Conservation (phyloP, 2,113 vertebrate species). For the Muntiacus reevesi region DNA sequence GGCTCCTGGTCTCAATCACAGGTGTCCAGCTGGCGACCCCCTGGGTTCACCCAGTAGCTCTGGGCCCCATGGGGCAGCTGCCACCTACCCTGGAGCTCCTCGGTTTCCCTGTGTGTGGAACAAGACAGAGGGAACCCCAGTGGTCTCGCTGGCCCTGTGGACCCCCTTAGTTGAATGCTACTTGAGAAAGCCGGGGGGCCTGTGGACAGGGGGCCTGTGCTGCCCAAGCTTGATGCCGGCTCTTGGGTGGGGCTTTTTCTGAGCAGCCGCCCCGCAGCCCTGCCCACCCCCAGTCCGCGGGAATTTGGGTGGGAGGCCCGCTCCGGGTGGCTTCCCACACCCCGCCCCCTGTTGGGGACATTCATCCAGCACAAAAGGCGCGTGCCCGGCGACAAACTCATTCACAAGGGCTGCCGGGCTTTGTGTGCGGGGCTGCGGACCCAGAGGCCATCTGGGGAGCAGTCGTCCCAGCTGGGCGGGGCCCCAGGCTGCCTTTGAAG, state of each 20-base stretch:
- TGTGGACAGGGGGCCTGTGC: neutral
- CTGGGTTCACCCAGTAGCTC: neutral
- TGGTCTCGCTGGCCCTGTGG: rapidly evolving
- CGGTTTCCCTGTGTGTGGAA: neutral
- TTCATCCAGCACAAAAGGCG: slow-evolving; percentile 86
- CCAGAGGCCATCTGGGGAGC: slow-evolving; percentile 90
- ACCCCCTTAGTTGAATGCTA: neutral
- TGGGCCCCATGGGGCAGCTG: neutral
- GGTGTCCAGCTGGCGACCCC: rapidly evolving
- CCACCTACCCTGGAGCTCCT: neutral
- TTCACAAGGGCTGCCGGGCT: slow-evolving; percentile 79
- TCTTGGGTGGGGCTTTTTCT: neutral
- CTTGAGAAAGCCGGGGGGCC: neutral
- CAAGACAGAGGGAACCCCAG: neutral
- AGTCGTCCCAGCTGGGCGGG: neutral
- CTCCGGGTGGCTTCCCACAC: slow-evolving; percentile 83
- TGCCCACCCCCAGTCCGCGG: slow-evolving; percentile 74
- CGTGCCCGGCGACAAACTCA: slow-evolving; percentile 86
- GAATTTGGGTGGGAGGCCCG: slow-evolving; percentile 81
- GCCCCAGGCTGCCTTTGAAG: slow-evolving; percentile 34
- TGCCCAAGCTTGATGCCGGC: neutral
- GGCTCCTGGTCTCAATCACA: neutral
- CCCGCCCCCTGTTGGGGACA: neutral
- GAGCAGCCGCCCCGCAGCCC: neutral
- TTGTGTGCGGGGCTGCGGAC: slow-evolving; percentile 81